Base-by-base conservation (phyloP, 2,113 vertebrate species). In the Salvelinus sp. region DNA sequence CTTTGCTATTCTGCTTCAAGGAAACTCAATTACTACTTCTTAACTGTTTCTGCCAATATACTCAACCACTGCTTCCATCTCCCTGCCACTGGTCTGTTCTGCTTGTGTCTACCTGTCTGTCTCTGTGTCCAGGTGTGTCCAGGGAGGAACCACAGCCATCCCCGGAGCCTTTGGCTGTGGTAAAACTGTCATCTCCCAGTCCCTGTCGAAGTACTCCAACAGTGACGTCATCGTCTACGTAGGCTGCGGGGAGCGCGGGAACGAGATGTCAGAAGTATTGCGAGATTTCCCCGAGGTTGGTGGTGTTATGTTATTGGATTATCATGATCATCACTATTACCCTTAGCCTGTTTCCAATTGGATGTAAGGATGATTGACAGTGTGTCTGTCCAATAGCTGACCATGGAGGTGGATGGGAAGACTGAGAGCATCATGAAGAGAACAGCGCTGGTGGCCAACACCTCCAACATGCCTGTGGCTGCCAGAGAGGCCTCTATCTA, bases 201-300 rank as follows among this genome's bases (percentile, higher is more conserved):
- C 97, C 77, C 91, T 99, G 33, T 99, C 97, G 71, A 99, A 99
- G 79, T 99, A 96, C 88, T 99, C 97, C 88, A 99, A 99, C 91
- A 99, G 97, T 63, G 97, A 98, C 33, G 96, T 99, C 80, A 99
- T 99, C 90, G 91, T 99, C 87, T 99, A 99, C 10, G 97, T 99
- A 12, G 97, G 97, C 81, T 99, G 97, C 57, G 97, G 97, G 76
- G 97, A 99, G 88, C 94, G 97, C 91, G 97, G 97, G 74, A 99
- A 99, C 64, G 97, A 99, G 91, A 99, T 99, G 97, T 98, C 97
- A 73, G 97, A 99, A 95, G 97, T 99, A 74, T 94, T 99, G 80
- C 90, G 97, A 83, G 97, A 99, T 86, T 99, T 99, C 84, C 97
- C 97, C 2, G 97, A 99, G 97, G 97, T 99, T 69, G 80, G 95